Percentiles rank a stretch among this genome's conserved stretches.
Evolutionary conservation across 2,113 vertebrate genomes (phyloP).

Genomic region (Paradoxurus hermaphroditus): DNA sequence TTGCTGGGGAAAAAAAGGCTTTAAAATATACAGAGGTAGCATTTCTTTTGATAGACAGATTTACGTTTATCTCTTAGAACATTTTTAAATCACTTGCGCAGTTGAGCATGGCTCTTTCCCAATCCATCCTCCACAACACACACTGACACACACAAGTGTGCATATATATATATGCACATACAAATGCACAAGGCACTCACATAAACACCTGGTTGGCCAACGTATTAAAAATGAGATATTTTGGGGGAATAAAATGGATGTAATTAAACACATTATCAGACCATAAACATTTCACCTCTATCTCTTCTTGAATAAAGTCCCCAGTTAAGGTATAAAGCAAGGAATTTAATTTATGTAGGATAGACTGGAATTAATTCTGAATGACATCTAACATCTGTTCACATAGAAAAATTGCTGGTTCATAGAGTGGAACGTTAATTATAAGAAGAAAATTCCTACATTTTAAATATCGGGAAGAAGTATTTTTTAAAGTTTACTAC

Average conservation of each 20-base stretch:
- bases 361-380: neutral
- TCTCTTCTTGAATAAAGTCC: neutral
- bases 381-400: neutral
- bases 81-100: neutral
- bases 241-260: neutral
- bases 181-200: neutral
- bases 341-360: neutral
- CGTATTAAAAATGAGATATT: neutral
- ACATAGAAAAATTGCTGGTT: neutral
- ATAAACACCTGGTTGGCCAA: too few relatives aligned
- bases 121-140: neutral
- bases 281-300: neutral
- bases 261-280: neutral
- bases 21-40: neutral
- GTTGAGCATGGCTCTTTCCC: neutral
- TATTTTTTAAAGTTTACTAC: neutral
- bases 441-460: neutral
- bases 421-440: neutral
- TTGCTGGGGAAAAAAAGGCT: neutral
- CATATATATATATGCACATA: neutral
- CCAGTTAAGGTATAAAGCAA: neutral
- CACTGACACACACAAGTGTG: too few relatives aligned
- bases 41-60: neutral
- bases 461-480: neutral
- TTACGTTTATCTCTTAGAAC: neutral